Conservation (phyloP, 2,888 invertebrate species). For the Alloplasta piceator region DNA sequence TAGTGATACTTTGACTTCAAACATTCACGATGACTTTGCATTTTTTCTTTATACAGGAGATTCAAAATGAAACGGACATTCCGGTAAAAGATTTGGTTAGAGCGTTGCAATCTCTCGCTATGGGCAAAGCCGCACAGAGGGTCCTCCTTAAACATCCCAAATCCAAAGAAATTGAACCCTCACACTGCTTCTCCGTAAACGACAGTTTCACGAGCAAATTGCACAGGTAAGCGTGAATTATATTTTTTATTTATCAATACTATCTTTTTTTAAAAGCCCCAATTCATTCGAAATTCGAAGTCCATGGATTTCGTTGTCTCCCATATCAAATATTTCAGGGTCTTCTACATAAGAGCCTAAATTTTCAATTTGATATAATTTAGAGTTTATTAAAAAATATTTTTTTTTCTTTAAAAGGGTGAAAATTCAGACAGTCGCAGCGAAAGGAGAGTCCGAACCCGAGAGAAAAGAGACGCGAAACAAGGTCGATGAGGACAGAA, state of each 20-base stretch:
- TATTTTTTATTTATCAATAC: too few species aligned
- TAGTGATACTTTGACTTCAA: neutral
- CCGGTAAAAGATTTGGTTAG: slow-evolving; percentile 98
- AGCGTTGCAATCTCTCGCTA: slow-evolving; percentile 98
- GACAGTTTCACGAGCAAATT: slow-evolving; percentile 99
- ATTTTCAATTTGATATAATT: too few species aligned
- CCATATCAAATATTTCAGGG: too few species aligned
- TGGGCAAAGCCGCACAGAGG: slow-evolving; percentile 98
- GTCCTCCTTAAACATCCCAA: slow-evolving; percentile 97
- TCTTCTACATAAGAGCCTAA: too few species aligned
- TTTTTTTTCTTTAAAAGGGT: too few species aligned
- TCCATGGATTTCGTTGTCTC: too few species aligned
- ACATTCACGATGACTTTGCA: neutral
- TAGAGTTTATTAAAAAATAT: too few species aligned
- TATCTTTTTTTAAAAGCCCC: too few species aligned
- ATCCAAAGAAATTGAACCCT: slow-evolving; percentile 98
- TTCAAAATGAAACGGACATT: slow-evolving; percentile 98
- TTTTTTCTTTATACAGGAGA: slow-evolving; percentile 86
- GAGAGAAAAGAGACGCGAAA: slow-evolving; percentile 98
- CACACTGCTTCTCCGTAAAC: slow-evolving; percentile 97
- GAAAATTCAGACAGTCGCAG: slow-evolving; percentile 97
- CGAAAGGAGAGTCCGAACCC: slow-evolving; percentile 99
- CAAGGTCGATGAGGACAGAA: slow-evolving; percentile 99
- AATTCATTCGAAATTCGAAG: neutral
- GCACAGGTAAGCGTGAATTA: slow-evolving; percentile 87